These are phyloP conservation scores for Melanerpes aurifrons DNA, from an alignment of 2,113 vertebrate species.

Conservation along the genomic window DNA sequence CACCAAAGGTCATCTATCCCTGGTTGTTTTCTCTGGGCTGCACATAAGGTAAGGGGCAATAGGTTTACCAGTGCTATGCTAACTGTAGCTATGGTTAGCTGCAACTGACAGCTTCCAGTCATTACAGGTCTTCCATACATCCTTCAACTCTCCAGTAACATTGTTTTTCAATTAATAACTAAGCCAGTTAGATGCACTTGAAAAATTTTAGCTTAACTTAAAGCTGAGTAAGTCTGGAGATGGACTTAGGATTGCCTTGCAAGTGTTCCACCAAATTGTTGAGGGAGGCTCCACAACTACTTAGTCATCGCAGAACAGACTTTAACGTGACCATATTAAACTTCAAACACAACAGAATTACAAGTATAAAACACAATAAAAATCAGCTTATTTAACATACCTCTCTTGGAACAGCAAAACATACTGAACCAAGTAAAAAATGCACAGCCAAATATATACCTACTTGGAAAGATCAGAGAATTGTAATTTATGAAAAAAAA, in stretches of 20 bases:
- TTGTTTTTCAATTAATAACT: not conserved
- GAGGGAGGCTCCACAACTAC: not conserved
- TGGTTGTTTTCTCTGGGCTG: not conserved
- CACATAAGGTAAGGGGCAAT: rapidly evolving
- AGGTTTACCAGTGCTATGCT: not conserved
- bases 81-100: not conserved
- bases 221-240: not conserved
- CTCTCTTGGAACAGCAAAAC: not conserved
- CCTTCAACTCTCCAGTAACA: not conserved
- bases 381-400: not conserved
- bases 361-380: not conserved
- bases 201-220: not conserved
- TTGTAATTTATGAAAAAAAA: not conserved
- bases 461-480: not conserved
- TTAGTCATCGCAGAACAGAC: not conserved
- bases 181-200: not conserved
- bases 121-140: not conserved
- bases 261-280: not conserved
- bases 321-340: not conserved
- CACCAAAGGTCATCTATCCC: not conserved
- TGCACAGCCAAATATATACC: not conserved
- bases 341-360: not conserved
- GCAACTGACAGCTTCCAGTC: not conserved
- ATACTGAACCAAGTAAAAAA: not conserved
- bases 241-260: not conserved